These are phyloP conservation scores for Caenorhabditis brenneri DNA, from an alignment of 1,140 invertebrate genomes.

Conservation along the genomic window DNA sequence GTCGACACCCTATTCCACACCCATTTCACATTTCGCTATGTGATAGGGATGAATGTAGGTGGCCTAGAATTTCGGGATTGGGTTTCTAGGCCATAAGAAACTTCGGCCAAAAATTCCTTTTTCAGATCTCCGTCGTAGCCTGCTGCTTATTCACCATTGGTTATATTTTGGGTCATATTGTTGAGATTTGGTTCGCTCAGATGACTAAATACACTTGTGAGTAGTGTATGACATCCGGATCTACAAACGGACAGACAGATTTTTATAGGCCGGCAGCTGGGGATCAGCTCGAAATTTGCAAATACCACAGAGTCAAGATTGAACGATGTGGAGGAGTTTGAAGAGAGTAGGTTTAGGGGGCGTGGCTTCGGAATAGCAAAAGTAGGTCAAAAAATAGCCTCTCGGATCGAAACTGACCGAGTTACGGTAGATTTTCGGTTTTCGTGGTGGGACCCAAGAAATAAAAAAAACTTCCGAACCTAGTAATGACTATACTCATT, in stretches of 20 bases:
- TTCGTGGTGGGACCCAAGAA: no score
- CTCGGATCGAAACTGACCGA: no score
- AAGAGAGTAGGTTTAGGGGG: not conserved
- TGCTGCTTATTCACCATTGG: not conserved
- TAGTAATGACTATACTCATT: no score
- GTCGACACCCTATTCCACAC: not conserved
- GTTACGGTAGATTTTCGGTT: not conserved
- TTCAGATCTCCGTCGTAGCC: not conserved
- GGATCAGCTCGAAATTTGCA: not conserved
- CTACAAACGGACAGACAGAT: not conserved
- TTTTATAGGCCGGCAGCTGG: not conserved
- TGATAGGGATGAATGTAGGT: not conserved
- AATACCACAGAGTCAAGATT: no score
- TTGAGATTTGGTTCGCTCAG: conserved; percentile 8
- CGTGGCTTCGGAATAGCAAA: no score
- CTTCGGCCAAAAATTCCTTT: not conserved
- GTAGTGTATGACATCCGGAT: not conserved
- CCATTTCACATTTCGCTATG: not conserved
- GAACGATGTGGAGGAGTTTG: not conserved
- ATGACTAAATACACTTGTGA: not conserved
- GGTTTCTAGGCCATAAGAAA: not conserved
- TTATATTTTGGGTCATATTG: not conserved
- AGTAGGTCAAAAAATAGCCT: no score
- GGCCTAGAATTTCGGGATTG: no score
- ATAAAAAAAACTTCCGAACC: no score